phyloP scores from a whole-genome alignment of 2,888 invertebrate genomes.

The Amitus sp. region DNA sequence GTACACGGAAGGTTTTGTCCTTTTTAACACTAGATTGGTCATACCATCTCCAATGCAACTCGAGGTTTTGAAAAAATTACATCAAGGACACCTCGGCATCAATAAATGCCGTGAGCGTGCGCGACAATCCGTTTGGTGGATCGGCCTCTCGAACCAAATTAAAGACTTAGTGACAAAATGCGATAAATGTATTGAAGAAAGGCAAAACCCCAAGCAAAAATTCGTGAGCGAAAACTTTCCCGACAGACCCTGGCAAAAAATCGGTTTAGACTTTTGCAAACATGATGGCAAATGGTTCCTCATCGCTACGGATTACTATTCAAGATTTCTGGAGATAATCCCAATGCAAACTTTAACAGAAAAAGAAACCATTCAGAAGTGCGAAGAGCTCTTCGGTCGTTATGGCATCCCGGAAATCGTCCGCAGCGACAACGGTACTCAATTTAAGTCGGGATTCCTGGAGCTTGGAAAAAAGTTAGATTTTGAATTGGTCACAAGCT shows the following conservation, averaged over 20 bases:
- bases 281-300: slow-evolving; percentile 33
- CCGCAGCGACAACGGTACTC: slow-evolving; percentile 15
- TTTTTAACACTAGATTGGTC: slow-evolving; percentile 38
- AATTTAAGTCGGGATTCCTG: slow-evolving; percentile 31
- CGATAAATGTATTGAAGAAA: slow-evolving; percentile 28
- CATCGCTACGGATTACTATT: slow-evolving; percentile 42
- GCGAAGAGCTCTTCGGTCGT: slow-evolving; percentile 18
- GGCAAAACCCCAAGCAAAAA: slow-evolving; percentile 22
- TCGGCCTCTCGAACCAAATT: slow-evolving; percentile 30
- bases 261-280: slow-evolving; percentile 41
- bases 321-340: slow-evolving; percentile 39
- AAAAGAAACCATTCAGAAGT: slow-evolving; percentile 13
- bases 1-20: slow-evolving; percentile 30
- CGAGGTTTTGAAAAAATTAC: slow-evolving; percentile 38
- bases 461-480: slow-evolving; percentile 28
- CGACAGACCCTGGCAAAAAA: slow-evolving; percentile 40
- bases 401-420: slow-evolving; percentile 21
- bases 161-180: slow-evolving; percentile 30
- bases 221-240: slow-evolving; percentile 36
- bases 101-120: slow-evolving; percentile 40
- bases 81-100: slow-evolving; percentile 46
- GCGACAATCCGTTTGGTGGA: slow-evolving; percentile 44
- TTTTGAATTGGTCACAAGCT: slow-evolving; percentile 37
- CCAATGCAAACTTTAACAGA: slow-evolving; percentile 17
- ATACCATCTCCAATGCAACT: slow-evolving; percentile 38